These are phyloP conservation scores for Arctia plantaginis DNA, from an alignment of 2,888 invertebrate species.

Conservation along the genomic window DNA sequence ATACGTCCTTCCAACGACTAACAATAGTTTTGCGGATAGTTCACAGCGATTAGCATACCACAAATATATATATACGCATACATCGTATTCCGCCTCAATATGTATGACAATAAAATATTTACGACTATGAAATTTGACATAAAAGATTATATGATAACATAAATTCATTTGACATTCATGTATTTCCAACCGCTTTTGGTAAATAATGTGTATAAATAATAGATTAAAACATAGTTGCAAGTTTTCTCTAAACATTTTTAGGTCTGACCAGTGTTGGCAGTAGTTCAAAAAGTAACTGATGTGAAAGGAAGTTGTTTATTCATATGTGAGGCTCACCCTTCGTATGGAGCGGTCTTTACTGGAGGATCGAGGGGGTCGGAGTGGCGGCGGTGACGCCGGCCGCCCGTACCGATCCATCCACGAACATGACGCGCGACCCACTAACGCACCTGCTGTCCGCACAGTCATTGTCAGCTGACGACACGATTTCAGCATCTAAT, in stretches of 20 bases:
- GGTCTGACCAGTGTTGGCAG: constrained; percentile 20
- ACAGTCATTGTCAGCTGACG: constrained; percentile 96
- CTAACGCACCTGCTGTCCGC: constrained; percentile 92
- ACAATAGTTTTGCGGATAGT: constrained; percentile 64
- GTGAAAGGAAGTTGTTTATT: constrained; percentile 6
- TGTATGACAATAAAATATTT: constrained; percentile 58
- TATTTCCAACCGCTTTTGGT: constrained; percentile 11
- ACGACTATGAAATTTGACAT: constrained; percentile 62
- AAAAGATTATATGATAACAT: constrained; percentile 63
- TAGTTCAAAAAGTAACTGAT: constrained; percentile 19
- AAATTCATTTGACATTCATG: constrained; percentile 57
- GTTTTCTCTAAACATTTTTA: constrained; percentile 12
- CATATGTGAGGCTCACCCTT: constrained; percentile 80
- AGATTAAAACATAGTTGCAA: neutral
- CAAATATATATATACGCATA: no score
- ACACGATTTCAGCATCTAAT: constrained; percentile 95
- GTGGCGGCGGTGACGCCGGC: constrained; percentile 92
- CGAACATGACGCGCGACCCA: constrained; percentile 93
- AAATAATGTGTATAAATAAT: constrained; percentile 5
- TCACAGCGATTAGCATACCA: constrained; percentile 72
- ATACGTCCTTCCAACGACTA: constrained; percentile 66
- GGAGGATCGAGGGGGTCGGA: constrained; percentile 77
- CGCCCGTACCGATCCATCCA: constrained; percentile 98
- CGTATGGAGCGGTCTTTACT: constrained; percentile 89
- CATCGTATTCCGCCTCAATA: constrained; percentile 40